Conservation (phyloP, 2,797 vertebrate species). For the Clarias platycephalus region DNA sequence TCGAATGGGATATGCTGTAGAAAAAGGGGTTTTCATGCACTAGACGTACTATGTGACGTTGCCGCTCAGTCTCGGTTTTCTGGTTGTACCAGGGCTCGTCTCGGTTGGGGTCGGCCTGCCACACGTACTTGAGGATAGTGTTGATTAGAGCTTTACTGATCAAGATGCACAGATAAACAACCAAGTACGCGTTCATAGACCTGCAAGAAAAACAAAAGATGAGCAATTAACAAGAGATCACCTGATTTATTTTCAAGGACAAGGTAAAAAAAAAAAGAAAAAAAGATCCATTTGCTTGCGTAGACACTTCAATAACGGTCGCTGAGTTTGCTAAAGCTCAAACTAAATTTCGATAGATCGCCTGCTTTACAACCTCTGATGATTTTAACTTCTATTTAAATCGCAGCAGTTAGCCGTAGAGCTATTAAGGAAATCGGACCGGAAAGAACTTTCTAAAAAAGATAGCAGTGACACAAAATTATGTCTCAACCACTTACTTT, state of each 20-base stretch:
- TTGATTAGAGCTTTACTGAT: constrained; percentile 92
- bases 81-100: constrained; percentile 94
- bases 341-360: constrained; percentile 28
- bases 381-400: constrained; percentile 24
- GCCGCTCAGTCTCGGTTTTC: constrained; percentile 83
- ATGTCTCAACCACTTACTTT: constrained; percentile 23
- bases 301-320: not conserved
- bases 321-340: not conserved
- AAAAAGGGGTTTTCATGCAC: not conserved
- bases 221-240: not conserved
- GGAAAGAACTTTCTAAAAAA: constrained; percentile 24
- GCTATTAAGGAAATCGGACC: constrained; percentile 21
- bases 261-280: not conserved
- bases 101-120: constrained; percentile 86
- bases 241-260: not conserved
- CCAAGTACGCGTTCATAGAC: constrained; percentile 93
- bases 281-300: not conserved
- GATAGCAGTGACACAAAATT: constrained; percentile 22
- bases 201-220: constrained; percentile 64
- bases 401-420: constrained; percentile 11
- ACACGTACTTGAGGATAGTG: constrained; percentile 87
- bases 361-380: not conserved
- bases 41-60: constrained; percentile 83
- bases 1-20: not conserved
- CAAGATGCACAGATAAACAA: constrained; percentile 96